Base-by-base conservation (phyloP, 1,140 invertebrate species). In the Hormaphis cornu region DNA sequence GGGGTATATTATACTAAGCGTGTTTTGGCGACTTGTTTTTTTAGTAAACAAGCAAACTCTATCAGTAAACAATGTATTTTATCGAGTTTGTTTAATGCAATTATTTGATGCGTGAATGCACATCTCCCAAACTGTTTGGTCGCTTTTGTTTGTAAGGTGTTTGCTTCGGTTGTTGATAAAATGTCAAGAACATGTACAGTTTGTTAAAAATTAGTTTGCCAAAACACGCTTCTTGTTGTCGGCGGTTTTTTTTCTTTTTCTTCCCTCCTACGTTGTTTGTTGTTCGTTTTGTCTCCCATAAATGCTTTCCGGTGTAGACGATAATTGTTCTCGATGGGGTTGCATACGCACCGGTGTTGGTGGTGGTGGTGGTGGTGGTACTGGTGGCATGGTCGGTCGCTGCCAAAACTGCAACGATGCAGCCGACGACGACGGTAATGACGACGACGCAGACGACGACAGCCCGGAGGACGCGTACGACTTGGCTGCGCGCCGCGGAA, bases 401-500 rank as follows among this genome's bases (percentile, higher is more conserved):
- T 18, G 54, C 12, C 40, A 28, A 16, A 42, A n/a, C 6, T 24
- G 40, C n/a, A 35, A 35, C n/a, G 50, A 24, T 2, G 52, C 20
- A 26, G 35, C 16, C 16, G 22, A n/a, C 18, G 44, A 58, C 9
- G 69, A 70, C 8, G 54, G 20, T n/a, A 48, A 50, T n/a, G 18
- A n/a, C 14, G 89, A 71, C 83, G 85, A 20, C 81, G 30, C 37
- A 2, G 40, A 22, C 28, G 18, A 44, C 18, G 3, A 33, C 16
- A 2, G 24, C 9, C 3, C n/a, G 1, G 24, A 10, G 6, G 18
- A 33, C 20, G 89, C 89, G 8, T 91, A 91, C 71, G 88, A 90
- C 74, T 76, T 90, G 16, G 89, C 89, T 2, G 90, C 88, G 78
- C 87, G 88, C 1, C 90, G 89, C 73, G 90, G 87, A 78, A 20